phyloP scores from a whole-genome alignment of 2,888 invertebrate species.

The Seladonia tumulorum region DNA sequence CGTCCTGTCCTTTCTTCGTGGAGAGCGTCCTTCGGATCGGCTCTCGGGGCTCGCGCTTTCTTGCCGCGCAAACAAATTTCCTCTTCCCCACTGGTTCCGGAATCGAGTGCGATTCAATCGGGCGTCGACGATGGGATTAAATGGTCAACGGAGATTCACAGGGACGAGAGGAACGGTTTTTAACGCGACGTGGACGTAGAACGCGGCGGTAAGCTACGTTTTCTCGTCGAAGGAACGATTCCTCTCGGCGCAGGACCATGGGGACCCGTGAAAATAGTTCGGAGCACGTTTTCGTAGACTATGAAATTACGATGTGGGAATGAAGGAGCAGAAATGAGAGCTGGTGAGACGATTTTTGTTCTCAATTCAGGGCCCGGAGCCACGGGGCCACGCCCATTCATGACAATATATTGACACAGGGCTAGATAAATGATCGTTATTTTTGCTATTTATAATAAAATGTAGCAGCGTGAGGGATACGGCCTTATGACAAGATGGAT shows the following conservation, averaged over 20 bases:
- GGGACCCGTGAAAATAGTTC: not conserved
- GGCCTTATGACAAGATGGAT: too few species aligned
- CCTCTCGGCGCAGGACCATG: not conserved
- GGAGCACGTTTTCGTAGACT: not conserved
- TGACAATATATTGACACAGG: too few species aligned
- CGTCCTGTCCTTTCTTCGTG: slow-evolving; percentile 28
- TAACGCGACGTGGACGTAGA: not conserved
- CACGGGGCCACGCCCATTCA: not conserved
- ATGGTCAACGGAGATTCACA: slow-evolving; percentile 8
- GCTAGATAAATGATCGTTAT: too few species aligned
- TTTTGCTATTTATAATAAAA: too few species aligned
- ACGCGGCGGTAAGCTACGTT: not conserved
- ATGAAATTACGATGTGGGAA: not conserved
- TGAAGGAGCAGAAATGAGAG: not conserved
- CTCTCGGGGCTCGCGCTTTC: slow-evolving; percentile 34
- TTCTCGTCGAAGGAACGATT: not conserved
- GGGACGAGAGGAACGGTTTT: not conserved
- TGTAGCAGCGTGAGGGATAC: too few species aligned
- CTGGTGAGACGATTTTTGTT: not conserved
- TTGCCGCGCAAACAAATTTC: slow-evolving; percentile 58
- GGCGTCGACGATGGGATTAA: slow-evolving; percentile 17
- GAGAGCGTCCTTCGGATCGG: slow-evolving; percentile 16
- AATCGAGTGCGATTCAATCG: slow-evolving; percentile 23
- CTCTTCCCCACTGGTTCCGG: slow-evolving; percentile 10
- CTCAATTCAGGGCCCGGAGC: not conserved